Evolutionary conservation across 2,888 invertebrate genomes (phyloP).

Genomic region (Lysandra coridon): DNA sequence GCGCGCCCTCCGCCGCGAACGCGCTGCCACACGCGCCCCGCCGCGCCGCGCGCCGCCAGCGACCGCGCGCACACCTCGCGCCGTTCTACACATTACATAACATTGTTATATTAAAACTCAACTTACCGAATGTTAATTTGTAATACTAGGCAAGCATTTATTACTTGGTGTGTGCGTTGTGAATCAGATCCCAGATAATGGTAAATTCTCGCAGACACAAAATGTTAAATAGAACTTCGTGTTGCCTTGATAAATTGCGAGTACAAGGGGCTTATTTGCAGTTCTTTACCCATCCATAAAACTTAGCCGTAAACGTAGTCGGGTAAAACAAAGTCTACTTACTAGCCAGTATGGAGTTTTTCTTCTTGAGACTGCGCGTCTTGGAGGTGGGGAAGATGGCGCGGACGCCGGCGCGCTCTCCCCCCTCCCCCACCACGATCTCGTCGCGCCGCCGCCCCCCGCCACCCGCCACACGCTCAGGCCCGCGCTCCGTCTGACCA

Average conservation of each 20-base stretch:
- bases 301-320: too few species aligned
- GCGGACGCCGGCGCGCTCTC: slow-evolving; percentile 71
- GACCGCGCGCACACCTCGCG: slow-evolving; percentile 53
- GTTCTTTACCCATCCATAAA: too few species aligned
- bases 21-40: slow-evolving; percentile 57
- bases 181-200: too few species aligned
- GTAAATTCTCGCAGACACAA: too few species aligned
- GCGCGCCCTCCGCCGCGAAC: slow-evolving; percentile 46
- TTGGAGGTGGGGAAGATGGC: slow-evolving; percentile 81
- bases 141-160: too few species aligned
- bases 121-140: too few species aligned
- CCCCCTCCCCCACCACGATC: slow-evolving; percentile 40
- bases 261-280: too few species aligned
- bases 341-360: slow-evolving; percentile 87
- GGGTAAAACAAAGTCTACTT: slow-evolving; percentile 55
- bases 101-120: not conserved
- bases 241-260: too few species aligned
- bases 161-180: too few species aligned
- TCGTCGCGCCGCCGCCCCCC: slow-evolving; percentile 43
- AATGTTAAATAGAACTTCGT: too few species aligned
- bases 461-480: not conserved
- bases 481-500: slow-evolving; percentile 45
- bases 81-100: slow-evolving; percentile 48
- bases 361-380: slow-evolving; percentile 84
- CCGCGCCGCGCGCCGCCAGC: slow-evolving; percentile 54